phyloP scores from a whole-genome alignment of 2,113 vertebrate species.

The Gobiocypris rarus region DNA sequence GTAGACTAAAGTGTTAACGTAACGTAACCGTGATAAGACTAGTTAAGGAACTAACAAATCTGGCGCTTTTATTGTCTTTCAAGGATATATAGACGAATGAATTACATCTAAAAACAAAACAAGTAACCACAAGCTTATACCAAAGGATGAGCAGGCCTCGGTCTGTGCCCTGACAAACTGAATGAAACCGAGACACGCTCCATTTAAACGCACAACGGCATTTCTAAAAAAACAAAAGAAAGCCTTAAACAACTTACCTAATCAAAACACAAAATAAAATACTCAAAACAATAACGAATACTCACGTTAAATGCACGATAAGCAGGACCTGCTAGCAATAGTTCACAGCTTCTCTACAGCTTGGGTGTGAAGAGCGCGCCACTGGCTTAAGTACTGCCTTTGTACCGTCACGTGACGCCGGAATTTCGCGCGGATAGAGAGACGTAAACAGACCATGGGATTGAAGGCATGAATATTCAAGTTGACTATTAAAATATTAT shows the following conservation, averaged over 20 bases:
- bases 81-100: no score
- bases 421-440: background rate
- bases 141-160: background rate
- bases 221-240: background rate
- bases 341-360: no score
- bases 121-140: rapidly evolving
- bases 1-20: no score
- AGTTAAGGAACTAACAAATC: no score
- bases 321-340: rapidly evolving
- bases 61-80: no score
- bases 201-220: background rate
- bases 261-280: background rate
- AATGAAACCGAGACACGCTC: background rate
- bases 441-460: background rate
- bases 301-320: background rate
- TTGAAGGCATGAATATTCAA: background rate
- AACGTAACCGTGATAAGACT: no score
- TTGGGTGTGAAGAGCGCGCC: slow-evolving; percentile 66
- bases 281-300: background rate
- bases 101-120: background rate
- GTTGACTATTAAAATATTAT: background rate
- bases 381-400: slow-evolving; percentile 69
- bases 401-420: slow-evolving; percentile 62
- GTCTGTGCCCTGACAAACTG: background rate
- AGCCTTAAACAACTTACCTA: background rate